phyloP scores from a whole-genome alignment of 2,888 invertebrate species.

The Diaphora mendica region DNA sequence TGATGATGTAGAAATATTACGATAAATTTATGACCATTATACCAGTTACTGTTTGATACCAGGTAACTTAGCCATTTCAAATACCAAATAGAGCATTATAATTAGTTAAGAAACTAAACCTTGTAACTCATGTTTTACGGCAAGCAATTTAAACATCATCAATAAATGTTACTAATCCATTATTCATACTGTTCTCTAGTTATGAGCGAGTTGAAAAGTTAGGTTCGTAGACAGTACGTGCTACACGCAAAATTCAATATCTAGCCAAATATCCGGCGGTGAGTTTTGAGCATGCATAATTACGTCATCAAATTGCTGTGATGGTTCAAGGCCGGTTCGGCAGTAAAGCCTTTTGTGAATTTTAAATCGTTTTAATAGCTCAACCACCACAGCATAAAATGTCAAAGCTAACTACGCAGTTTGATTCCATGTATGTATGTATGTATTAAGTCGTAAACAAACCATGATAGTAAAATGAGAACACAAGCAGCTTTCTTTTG shows the following conservation, averaged over 20 bases:
- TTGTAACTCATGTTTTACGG: not conserved
- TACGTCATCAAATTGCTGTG: constrained; percentile 77
- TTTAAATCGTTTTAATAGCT: constrained; percentile 84
- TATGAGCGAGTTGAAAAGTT: constrained; percentile 19
- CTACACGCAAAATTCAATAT: constrained; percentile 61
- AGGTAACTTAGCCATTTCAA: not conserved
- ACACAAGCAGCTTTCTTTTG: constrained; percentile 56
- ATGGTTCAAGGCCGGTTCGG: constrained; percentile 66
- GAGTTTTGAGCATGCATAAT: constrained; percentile 75
- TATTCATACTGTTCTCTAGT: constrained; percentile 2
- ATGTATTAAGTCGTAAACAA: constrained; percentile 12
- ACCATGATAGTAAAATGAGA: constrained; percentile 34
- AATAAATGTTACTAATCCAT: not conserved
- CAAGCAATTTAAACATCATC: not conserved
- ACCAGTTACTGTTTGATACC: not conserved
- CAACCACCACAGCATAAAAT: constrained; percentile 57
- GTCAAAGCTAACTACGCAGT: constrained; percentile 72
- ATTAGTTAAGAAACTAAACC: not conserved
- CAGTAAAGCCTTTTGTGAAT: constrained; percentile 82
- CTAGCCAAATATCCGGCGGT: constrained; percentile 69
- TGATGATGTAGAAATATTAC: not conserved
- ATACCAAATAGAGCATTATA: not conserved
- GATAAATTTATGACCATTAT: not conserved
- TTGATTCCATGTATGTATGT: constrained; percentile 57
- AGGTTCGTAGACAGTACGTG: constrained; percentile 27